Conservation (phyloP, 1,140 invertebrate genomes). For the Akabosia matsudoensis region DNA sequence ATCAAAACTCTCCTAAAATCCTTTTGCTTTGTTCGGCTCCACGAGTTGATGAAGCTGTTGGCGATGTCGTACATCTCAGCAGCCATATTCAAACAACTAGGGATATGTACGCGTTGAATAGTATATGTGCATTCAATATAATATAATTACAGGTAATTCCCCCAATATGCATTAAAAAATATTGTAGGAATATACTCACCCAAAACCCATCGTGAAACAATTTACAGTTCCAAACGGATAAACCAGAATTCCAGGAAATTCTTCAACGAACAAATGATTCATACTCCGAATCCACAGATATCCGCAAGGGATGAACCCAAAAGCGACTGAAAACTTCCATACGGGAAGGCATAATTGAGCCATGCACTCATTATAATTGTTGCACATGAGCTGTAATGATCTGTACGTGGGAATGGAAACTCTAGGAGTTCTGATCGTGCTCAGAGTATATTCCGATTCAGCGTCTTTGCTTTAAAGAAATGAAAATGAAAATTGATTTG, state of each 20-base stretch:
- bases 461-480: background rate
- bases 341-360: background rate
- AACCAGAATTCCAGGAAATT: slow-evolving; percentile 23
- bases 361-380: background rate
- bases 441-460: background rate
- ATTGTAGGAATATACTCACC: no score
- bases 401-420: background rate
- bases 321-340: background rate
- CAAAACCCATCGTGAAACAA: slow-evolving; percentile 7
- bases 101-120: background rate
- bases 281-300: slow-evolving; percentile 26
- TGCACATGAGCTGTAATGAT: background rate
- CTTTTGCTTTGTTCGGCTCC: slow-evolving; percentile 20
- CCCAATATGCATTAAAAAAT: no score
- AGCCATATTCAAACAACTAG: background rate
- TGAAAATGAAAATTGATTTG: background rate
- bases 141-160: no score
- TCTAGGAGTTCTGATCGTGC: background rate
- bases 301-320: slow-evolving; percentile 20
- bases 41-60: slow-evolving; percentile 21
- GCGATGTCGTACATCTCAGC: slow-evolving; percentile 16
- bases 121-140: background rate
- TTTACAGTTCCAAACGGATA: slow-evolving; percentile 24
- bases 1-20: slow-evolving; percentile 6
- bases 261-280: slow-evolving; percentile 17